Evolutionary conservation across 2,113 vertebrate species (phyloP).

Genomic region (Phodopus roborovskii): DNA sequence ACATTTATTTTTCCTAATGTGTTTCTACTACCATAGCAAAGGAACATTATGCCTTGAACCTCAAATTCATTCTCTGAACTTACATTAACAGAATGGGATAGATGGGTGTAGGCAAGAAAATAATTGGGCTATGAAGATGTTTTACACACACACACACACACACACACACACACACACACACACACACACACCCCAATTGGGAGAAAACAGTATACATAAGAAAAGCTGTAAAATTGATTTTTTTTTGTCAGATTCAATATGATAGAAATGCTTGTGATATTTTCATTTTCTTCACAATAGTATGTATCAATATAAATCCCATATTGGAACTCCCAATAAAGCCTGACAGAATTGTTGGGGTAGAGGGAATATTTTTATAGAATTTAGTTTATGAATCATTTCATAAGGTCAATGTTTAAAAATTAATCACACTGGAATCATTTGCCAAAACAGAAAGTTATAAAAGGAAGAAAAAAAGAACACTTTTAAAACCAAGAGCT

Average conservation of each 20-base stretch:
- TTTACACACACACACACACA: background rate
- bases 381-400: constrained; percentile 43
- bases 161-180: fast-evolving
- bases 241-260: background rate
- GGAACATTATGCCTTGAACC: background rate
- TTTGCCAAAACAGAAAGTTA: constrained; percentile 15
- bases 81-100: background rate
- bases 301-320: constrained; percentile 41
- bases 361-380: constrained; percentile 21
- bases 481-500: background rate
- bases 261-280: constrained; percentile 26
- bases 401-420: constrained; percentile 35
- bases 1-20: background rate
- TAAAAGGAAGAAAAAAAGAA: constrained; percentile 46
- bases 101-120: background rate
- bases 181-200: background rate
- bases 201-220: background rate
- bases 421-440: constrained; percentile 55
- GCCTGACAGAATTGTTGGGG: background rate
- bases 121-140: background rate
- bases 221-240: background rate
- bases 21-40: background rate
- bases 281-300: background rate
- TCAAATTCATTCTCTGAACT: background rate
- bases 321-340: background rate